phyloP scores from a whole-genome alignment of 2,113 vertebrate genomes.

The Speoplatyrhinus poulsoni region DNA sequence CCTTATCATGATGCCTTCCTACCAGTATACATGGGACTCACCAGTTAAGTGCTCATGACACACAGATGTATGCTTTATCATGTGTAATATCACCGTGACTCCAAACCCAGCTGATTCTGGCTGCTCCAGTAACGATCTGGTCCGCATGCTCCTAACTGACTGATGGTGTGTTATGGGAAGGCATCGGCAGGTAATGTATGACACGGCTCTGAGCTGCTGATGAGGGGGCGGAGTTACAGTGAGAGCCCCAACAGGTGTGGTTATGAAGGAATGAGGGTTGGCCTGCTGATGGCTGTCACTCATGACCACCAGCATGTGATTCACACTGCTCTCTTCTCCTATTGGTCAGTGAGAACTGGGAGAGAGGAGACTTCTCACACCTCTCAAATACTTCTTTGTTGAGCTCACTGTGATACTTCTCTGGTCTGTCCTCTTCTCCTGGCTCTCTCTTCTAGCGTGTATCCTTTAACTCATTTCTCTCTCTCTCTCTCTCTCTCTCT shows the following conservation, averaged over 20 bases:
- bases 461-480: conserved; percentile 14
- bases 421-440: not conserved
- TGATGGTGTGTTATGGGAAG: conserved; percentile 62
- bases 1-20: conserved; percentile 32
- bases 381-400: not conserved
- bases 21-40: conserved; percentile 6
- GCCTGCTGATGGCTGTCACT: conserved; percentile 23
- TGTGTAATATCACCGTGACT: conserved; percentile 51
- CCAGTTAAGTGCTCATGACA: conserved; percentile 57
- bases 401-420: not conserved
- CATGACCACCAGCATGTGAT: no score
- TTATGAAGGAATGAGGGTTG: conserved; percentile 17
- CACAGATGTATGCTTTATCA: conserved; percentile 61
- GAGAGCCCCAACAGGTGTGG: conserved; percentile 38
- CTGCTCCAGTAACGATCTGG: conserved; percentile 47
- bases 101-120: conserved; percentile 51
- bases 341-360: not conserved
- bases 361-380: not conserved
- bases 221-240: conserved; percentile 36
- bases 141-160: conserved; percentile 51
- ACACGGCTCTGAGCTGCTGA: conserved; percentile 35
- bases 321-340: not conserved
- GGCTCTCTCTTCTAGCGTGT: conserved; percentile 24
- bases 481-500: no score
- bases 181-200: conserved; percentile 42